These are phyloP conservation scores for Plebejus argus DNA, from an alignment of 2,888 invertebrate species.

Conservation along the genomic window DNA sequence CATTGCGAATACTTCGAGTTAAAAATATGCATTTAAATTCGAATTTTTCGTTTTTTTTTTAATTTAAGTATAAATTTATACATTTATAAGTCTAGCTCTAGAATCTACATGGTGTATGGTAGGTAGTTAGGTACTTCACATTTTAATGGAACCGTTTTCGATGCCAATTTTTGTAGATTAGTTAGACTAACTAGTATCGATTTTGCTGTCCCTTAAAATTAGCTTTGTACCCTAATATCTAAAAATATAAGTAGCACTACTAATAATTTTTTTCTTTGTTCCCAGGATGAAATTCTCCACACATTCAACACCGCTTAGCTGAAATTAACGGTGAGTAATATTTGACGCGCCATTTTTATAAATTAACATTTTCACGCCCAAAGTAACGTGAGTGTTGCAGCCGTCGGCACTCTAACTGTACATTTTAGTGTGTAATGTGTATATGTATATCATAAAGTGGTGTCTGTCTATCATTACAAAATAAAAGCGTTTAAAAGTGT, in stretches of 20 bases:
- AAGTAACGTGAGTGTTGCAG: constrained; percentile 6
- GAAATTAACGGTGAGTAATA: constrained; percentile 61
- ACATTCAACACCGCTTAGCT: constrained; percentile 74
- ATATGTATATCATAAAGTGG: too few relatives aligned
- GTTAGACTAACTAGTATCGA: not conserved
- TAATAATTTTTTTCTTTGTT: constrained; percentile 55
- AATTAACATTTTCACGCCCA: constrained; percentile 22
- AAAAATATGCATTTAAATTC: not conserved
- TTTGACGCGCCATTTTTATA: constrained; percentile 31
- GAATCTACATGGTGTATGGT: too few relatives aligned
- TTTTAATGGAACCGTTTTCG: not conserved
- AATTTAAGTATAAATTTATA: too few relatives aligned
- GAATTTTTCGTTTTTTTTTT: too few relatives aligned
- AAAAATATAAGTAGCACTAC: not conserved
- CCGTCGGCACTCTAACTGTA: not conserved
- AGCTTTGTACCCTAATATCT: not conserved
- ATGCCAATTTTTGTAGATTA: not conserved
- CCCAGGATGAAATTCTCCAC: constrained; percentile 76
- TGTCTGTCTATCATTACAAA: constrained; percentile 1
- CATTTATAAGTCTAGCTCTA: too few relatives aligned
- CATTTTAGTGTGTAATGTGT: too few relatives aligned
- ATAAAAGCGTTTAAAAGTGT: not conserved
- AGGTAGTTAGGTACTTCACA: too few relatives aligned
- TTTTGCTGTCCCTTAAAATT: not conserved
- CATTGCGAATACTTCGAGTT: not conserved